phyloP scores from a whole-genome alignment of 2,888 invertebrate genomes.

The Cantharis nigra region DNA sequence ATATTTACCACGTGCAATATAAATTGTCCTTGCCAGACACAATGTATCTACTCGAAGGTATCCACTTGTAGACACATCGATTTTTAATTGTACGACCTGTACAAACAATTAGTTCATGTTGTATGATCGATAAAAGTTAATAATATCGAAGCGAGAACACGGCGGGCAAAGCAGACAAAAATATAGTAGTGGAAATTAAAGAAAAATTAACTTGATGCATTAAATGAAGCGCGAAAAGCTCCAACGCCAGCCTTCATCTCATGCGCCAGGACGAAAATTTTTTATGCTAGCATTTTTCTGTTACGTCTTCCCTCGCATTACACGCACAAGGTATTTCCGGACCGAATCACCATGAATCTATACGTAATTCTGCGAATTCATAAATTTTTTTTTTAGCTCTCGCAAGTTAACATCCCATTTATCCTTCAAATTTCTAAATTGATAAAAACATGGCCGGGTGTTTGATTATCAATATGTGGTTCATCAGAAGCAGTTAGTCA shows the following conservation, averaged over 20 bases:
- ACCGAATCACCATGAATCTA: neutral
- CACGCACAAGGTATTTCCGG: neutral
- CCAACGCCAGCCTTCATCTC: neutral
- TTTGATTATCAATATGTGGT: neutral
- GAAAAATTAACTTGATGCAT: neutral
- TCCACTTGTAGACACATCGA: neutral
- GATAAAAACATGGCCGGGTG: neutral
- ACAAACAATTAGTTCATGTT: neutral
- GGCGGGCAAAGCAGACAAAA: neutral
- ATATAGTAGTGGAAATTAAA: neutral
- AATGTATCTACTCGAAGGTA: neutral
- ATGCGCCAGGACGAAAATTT: neutral
- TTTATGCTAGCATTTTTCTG: neutral
- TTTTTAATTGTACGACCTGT: neutral
- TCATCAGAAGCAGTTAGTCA: neutral
- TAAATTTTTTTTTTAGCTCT: neutral
- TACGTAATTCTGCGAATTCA: neutral
- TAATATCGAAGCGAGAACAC: neutral
- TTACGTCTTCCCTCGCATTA: neutral
- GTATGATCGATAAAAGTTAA: neutral
- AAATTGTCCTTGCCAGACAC: neutral
- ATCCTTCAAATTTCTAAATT: neutral
- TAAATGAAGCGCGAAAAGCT: neutral
- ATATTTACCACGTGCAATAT: neutral
- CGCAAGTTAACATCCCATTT: neutral